A percentile compares a stretch with the other conserved stretches of the same genome.
Conservation (phyloP, 2,888 invertebrate species). For the Epsilonema sp. region DNA sequence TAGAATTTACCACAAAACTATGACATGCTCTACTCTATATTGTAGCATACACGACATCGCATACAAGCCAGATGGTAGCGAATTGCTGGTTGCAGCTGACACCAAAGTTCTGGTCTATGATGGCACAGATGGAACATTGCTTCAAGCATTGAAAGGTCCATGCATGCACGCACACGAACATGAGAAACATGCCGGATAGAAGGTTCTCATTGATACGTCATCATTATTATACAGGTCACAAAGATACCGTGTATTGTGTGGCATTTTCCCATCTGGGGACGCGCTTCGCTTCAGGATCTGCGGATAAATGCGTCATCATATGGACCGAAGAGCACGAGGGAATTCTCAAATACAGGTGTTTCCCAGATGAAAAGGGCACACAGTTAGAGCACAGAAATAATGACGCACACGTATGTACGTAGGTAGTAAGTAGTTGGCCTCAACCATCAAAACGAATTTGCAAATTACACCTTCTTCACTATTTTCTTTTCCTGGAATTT, state of each 20-base stretch:
- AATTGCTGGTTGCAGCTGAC: conserved; percentile 79
- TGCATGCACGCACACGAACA: not conserved
- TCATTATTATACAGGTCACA: conserved; percentile 44
- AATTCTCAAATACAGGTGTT: conserved; percentile 83
- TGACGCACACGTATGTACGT: too few species aligned
- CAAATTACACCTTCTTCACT: conserved; percentile 36
- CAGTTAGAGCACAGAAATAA: too few species aligned
- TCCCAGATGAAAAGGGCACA: too few species aligned
- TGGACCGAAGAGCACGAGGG: conserved; percentile 93
- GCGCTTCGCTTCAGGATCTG: conserved; percentile 85
- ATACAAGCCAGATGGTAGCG: conserved; percentile 82
- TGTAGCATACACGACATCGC: conserved; percentile 75
- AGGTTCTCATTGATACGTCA: not conserved
- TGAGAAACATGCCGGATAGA: not conserved
- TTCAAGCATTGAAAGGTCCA: conserved; percentile 63
- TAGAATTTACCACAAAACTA: too few species aligned
- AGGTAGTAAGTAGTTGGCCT: too few species aligned
- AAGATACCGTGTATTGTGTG: conserved; percentile 74
- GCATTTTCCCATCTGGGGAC: conserved; percentile 82
- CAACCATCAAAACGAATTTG: too few species aligned
- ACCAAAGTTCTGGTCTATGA: conserved; percentile 86
- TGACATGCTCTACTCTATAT: too few species aligned
- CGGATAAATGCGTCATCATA: conserved; percentile 90
- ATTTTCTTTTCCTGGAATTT: not conserved
- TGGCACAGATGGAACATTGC: conserved; percentile 63